These are phyloP conservation scores for Odontamblyopus rebecca DNA, from an alignment of 2,797 vertebrate genomes.

Conservation along the genomic window DNA sequence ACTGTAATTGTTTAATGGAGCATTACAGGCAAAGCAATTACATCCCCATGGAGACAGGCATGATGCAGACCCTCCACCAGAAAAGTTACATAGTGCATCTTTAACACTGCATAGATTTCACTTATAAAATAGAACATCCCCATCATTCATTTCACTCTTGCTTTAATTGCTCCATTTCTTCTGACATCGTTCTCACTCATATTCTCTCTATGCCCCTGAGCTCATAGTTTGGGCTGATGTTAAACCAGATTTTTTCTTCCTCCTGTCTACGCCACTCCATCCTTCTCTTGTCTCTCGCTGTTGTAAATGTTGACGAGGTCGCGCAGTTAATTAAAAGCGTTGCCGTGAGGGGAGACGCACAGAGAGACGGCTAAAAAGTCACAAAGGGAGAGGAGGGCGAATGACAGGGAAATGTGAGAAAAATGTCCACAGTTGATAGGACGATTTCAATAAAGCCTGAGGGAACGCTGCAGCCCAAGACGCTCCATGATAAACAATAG, in stretches of 20 bases:
- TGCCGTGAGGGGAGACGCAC: slow-evolving; percentile 36
- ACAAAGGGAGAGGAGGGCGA: slow-evolving; percentile 27
- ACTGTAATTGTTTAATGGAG: not conserved
- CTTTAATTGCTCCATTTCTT: slow-evolving; percentile 12
- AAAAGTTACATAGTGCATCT: not conserved
- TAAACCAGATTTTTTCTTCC: slow-evolving; percentile 23
- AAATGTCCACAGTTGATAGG: slow-evolving; percentile 41
- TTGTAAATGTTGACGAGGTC: slow-evolving; percentile 64
- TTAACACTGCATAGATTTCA: not conserved
- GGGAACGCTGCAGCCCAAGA: slow-evolving; percentile 29
- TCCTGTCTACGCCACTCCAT: slow-evolving; percentile 18
- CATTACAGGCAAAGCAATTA: not conserved
- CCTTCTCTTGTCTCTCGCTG: slow-evolving; percentile 28
- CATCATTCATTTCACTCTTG: not conserved
- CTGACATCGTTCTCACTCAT: slow-evolving; percentile 20
- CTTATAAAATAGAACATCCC: not conserved
- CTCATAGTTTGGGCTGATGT: slow-evolving; percentile 33
- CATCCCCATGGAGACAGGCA: not conserved
- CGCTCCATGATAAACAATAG: slow-evolving; percentile 22
- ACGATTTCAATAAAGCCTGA: slow-evolving; percentile 43
- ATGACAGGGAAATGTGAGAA: slow-evolving; percentile 32
- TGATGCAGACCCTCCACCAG: not conserved
- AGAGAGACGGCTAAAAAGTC: slow-evolving; percentile 34
- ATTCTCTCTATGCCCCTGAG: slow-evolving; percentile 30
- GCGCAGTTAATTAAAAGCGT: slow-evolving; percentile 71